Percentiles rank a stretch among this genome's conserved stretches.
phyloP scores from a whole-genome alignment of 2,888 invertebrate species.

The Drosophila picticornis region DNA sequence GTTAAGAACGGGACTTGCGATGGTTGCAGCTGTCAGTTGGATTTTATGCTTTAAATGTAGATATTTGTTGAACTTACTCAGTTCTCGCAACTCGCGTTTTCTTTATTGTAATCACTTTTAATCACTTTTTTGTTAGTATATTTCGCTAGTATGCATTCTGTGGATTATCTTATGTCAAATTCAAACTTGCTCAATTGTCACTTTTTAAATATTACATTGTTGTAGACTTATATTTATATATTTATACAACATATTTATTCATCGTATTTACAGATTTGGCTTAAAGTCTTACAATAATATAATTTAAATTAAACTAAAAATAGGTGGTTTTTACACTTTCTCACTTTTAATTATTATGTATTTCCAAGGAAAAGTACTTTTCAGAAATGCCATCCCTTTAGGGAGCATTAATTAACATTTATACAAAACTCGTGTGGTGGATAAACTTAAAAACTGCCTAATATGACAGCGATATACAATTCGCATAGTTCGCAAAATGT shows the following conservation, averaged over 20 bases:
- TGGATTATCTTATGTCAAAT: neutral
- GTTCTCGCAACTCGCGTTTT: neutral
- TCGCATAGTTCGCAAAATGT: neutral
- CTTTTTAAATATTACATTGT: too few species aligned
- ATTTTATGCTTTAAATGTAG: neutral
- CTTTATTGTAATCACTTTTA: neutral
- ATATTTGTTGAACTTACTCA: neutral
- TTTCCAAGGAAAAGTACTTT: neutral
- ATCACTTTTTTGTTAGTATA: neutral
- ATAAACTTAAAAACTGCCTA: neutral
- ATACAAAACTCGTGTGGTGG: neutral
- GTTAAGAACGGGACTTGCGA: neutral
- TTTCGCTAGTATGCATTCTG: neutral
- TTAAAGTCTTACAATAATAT: neutral
- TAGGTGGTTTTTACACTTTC: neutral
- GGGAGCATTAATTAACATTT: neutral
- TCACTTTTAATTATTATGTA: neutral
- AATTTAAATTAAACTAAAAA: neutral
- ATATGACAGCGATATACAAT: neutral
- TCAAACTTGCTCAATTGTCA: neutral
- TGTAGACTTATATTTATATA: too few species aligned
- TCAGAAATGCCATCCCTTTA: neutral
- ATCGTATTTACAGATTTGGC: too few species aligned
- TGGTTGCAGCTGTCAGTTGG: conserved; percentile 1
- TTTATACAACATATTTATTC: too few species aligned